Evolutionary conservation across 92 coral and sea anemone genomes (phyloP).

Genomic region (Siderastrea siderea): DNA sequence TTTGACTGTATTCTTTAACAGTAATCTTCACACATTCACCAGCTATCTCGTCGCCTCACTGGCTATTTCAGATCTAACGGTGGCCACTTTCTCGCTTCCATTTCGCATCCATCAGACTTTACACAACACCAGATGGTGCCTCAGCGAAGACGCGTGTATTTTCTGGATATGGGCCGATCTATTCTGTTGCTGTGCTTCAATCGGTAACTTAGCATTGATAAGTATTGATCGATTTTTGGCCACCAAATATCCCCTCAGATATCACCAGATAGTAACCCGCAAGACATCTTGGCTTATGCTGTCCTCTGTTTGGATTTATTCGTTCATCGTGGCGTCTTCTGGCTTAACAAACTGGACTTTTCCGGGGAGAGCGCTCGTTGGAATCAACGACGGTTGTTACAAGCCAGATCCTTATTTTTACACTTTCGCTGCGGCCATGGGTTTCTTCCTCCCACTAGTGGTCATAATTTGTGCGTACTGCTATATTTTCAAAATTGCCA

Average conservation of each 20-base stretch:
- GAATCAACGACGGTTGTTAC: conserved; percentile 75
- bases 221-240: conserved; percentile 88
- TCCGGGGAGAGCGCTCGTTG: conserved; percentile 52
- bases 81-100: conserved; percentile 79
- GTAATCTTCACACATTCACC: conserved; percentile 81
- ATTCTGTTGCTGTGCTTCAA: conserved; percentile 85
- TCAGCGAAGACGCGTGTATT: conserved; percentile 67
- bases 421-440: conserved; percentile 80
- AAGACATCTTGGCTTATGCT: conserved; percentile 72
- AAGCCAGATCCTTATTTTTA: conserved; percentile 87
- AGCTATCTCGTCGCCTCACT: conserved; percentile 84
- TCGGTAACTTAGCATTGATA: conserved; percentile 81
- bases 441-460: conserved; percentile 85
- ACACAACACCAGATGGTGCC: conserved; percentile 76
- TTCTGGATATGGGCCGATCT: conserved; percentile 85
- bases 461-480: conserved; percentile 83
- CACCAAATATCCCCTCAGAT: conserved; percentile 82
- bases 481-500: conserved; percentile 85
- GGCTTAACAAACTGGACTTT: conserved; percentile 90
- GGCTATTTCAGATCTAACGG: conserved; percentile 82
- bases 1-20: conserved; percentile 70
- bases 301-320: conserved; percentile 81
- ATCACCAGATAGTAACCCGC: conserved; percentile 75
- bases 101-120: conserved; percentile 85
- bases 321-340: conserved; percentile 75